Base-by-base conservation (phyloP, 2,797 vertebrate genomes). In the Sebastes cheni region DNA sequence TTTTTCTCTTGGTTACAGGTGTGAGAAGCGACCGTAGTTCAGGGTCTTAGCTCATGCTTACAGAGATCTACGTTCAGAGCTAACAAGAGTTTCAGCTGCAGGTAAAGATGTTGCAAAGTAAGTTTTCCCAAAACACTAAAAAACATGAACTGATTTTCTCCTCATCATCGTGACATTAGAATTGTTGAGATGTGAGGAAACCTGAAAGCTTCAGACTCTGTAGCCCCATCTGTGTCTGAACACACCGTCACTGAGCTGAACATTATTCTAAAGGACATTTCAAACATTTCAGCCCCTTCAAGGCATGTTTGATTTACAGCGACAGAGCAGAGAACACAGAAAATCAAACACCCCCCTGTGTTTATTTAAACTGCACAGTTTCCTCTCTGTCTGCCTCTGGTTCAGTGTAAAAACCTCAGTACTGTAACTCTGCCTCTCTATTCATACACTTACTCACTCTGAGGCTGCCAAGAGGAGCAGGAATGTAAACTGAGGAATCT, bases 221-320 rank as follows among this genome's bases (percentile, higher is more conserved):
- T 30, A 0, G 29, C 4, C 29, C 6, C 5, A 20, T 54, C 67
- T 74, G 66, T 54, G 68, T 61, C n/a, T 67, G 23, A 65, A 60
- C 68, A n/a, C 55, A 11, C 22, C 4, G 4, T 30, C 25, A 22
- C 61, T 23, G 59, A 80, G 59, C 50, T 68, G 68, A 59, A 72
- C 86, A 68, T 89, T 60, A 80, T 58, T 86, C 73, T 75, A 30
- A 30, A 61, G 39, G 32, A 46, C 22, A 29, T 84, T 88, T 88
- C 75, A 90, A 88, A 89, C 86, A 86, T 62, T 58, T 81, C 62
- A 79, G 42, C 14, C 42, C 22, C 62, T 85, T 77, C 88, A 72
- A 75, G 80, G 61, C 67, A 65, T 3, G 2, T 81, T 86, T 85
- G 85, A 88, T 90, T 91, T 86, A 75, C 61, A 55, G 76, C 34